A percentile compares a stretch with the other conserved stretches of the same genome.
phyloP scores from a whole-genome alignment of 2,888 invertebrate species.

The Diadegma fenestrale region DNA sequence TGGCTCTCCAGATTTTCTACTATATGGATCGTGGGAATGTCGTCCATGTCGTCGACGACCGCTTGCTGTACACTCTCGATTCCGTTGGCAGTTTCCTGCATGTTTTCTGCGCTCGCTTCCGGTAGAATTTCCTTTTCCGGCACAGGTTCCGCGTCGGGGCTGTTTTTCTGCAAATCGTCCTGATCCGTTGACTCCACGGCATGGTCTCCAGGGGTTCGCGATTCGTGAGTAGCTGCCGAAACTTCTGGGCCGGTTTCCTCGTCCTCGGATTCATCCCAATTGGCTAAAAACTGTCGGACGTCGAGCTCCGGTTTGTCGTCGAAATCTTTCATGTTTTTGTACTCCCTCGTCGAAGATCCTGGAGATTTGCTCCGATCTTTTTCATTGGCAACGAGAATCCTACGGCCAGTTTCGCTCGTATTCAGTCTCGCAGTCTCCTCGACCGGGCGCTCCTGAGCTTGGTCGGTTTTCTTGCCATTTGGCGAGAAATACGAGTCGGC shows the following conservation, averaged over 20 bases:
- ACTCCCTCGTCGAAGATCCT: constrained; percentile 49
- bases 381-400: constrained; percentile 56
- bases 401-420: constrained; percentile 57
- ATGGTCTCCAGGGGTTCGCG: neutral
- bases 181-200: neutral
- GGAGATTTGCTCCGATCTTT: constrained; percentile 29
- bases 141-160: neutral
- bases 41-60: constrained; percentile 73
- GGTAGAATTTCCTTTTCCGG: neutral
- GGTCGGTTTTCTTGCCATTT: constrained; percentile 49
- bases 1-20: constrained; percentile 81
- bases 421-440: constrained; percentile 65
- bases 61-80: constrained; percentile 76
- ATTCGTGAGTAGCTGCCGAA: neutral
- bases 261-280: constrained; percentile 83
- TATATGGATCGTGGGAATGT: constrained; percentile 82
- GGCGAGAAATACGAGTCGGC: constrained; percentile 66
- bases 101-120: neutral
- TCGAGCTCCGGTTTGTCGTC: constrained; percentile 82
- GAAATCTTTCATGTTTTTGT: constrained; percentile 75
- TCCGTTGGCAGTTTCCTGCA: neutral
- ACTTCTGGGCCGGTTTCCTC: constrained; percentile 69
- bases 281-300: constrained; percentile 83
- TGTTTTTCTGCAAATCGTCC: neutral
- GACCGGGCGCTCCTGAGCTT: constrained; percentile 27